Evolutionary conservation across 2,113 vertebrate species (phyloP).

Genomic region (Pipa parva): DNA sequence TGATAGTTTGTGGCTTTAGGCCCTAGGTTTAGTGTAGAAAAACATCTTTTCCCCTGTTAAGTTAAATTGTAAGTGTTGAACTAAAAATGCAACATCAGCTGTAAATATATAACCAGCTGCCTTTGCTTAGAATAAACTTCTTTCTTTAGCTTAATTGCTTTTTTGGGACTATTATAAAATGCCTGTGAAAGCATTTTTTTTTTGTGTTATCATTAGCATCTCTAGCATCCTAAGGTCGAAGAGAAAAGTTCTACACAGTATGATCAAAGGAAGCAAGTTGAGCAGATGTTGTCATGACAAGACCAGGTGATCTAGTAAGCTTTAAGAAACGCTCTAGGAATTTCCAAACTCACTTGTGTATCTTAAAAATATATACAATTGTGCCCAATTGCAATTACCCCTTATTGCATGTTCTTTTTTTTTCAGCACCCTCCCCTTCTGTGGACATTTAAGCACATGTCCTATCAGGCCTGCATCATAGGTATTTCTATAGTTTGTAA

Average conservation of each 20-base stretch:
- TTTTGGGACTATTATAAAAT: constrained; percentile 59
- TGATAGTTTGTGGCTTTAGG: constrained; percentile 55
- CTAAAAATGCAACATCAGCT: constrained; percentile 60
- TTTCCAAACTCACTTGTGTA: no score
- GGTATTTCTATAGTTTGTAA: no score
- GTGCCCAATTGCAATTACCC: no score
- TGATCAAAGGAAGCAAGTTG: constrained; percentile 1
- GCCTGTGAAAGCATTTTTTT: constrained; percentile 45
- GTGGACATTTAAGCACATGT: no score
- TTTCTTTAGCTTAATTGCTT: constrained; percentile 65
- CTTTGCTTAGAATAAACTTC: constrained; percentile 64
- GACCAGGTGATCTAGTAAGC: constrained; percentile 11
- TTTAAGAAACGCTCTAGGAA: background rate
- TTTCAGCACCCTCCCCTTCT: no score
- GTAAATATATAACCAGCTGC: constrained; percentile 63
- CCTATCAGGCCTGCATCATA: no score
- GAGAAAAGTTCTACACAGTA: constrained; percentile 27
- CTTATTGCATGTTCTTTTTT: no score
- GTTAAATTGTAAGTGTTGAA: constrained; percentile 57
- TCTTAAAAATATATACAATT: no score
- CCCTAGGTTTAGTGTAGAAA: constrained; percentile 49
- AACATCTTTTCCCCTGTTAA: constrained; percentile 56
- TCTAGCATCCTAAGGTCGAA: constrained; percentile 47
- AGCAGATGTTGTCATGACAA: background rate
- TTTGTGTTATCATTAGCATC: constrained; percentile 41